Evolutionary conservation across 1,140 invertebrate species (phyloP).

Genomic region (Heliconius eleuchia): DNA sequence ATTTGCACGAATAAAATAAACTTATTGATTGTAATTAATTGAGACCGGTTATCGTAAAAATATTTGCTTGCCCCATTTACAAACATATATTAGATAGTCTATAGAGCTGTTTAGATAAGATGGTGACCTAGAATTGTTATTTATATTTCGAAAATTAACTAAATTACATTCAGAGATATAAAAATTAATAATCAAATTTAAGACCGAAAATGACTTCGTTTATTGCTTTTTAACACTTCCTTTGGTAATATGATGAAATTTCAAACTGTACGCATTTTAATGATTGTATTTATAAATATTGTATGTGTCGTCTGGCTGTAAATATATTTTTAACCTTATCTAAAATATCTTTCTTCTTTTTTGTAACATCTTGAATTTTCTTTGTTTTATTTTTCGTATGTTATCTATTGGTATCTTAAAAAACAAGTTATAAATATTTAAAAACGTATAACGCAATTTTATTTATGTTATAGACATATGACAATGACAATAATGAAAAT

Average conservation of each 20-base stretch:
- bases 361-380: too few species aligned
- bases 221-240: neutral
- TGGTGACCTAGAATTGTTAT: constrained; percentile 5
- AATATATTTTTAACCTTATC: too few species aligned
- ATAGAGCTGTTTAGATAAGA: constrained; percentile 22
- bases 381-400: too few species aligned
- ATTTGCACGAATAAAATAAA: constrained; percentile 1
- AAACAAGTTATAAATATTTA: too few species aligned
- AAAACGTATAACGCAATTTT: too few species aligned
- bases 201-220: neutral
- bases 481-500: too few species aligned
- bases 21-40: neutral
- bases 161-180: neutral
- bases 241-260: neutral
- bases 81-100: constrained; percentile 18
- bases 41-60: constrained; percentile 22
- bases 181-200: neutral
- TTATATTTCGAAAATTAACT: constrained; percentile 4
- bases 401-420: too few species aligned
- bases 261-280: neutral
- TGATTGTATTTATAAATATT: too few species aligned
- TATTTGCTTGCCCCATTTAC: constrained; percentile 21
- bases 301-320: too few species aligned
- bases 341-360: too few species aligned
- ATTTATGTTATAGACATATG: too few species aligned